These are phyloP conservation scores for Myotis pilosus DNA, from an alignment of 2,797 vertebrate species.

Conservation along the genomic window DNA sequence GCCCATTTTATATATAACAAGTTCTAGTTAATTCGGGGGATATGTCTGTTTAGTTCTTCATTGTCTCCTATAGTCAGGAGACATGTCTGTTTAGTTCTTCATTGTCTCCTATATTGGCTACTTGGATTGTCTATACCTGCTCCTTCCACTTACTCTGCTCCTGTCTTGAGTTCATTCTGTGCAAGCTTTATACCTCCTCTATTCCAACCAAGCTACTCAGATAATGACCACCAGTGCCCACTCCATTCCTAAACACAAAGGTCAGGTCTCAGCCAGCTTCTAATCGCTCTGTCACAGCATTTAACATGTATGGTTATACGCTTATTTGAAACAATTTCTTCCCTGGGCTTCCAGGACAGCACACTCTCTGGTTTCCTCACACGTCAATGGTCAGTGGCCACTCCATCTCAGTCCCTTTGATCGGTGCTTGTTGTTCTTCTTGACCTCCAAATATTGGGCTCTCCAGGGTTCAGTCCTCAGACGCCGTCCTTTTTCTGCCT, in stretches of 20 bases:
- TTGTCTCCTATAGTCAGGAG: background rate
- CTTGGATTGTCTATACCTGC: background rate
- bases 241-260: background rate
- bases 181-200: background rate
- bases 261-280: background rate
- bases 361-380: background rate
- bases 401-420: background rate
- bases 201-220: background rate
- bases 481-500: background rate
- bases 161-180: background rate
- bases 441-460: background rate
- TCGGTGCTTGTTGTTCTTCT: background rate
- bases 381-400: background rate
- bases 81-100: background rate
- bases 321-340: slow-evolving; percentile 9
- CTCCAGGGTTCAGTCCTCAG: background rate
- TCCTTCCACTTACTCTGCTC: background rate
- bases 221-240: background rate
- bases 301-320: background rate
- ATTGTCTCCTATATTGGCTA: background rate
- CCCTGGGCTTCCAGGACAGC: background rate
- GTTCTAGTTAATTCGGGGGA: background rate
- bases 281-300: background rate
- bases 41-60: background rate
- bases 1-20: background rate